Base-by-base conservation (phyloP, 2,888 invertebrate genomes). In the Synergus japonicus region DNA sequence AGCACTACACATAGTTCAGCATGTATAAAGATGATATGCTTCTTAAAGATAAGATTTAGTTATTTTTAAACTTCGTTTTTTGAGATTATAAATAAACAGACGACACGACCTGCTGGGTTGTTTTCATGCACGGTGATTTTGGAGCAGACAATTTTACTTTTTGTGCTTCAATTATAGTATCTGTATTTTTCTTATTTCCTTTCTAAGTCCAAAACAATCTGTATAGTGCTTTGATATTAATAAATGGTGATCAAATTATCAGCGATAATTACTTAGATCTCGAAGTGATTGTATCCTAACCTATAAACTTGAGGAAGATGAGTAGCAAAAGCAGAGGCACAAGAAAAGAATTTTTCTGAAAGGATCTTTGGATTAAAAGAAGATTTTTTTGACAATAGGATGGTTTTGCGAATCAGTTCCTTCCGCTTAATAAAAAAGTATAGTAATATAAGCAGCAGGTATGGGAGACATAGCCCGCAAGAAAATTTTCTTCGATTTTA, bases 401-500 rank as follows among this genome's bases (percentile, higher is more conserved):
- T 83, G 83, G 83, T 83, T 67, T 12, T 83, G 76, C 82, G 78
- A 22, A 67, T 58, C 58, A 58, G 81, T 76, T 79, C 79, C 63
- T 82, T 78, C 69, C 82, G 82, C 58, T 82, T 85, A 64, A 76
- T 84, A 18, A 83, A 81, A 78, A 85, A 82, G 77, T 83, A 79
- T 49, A 63, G 63, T 60, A 79, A 80, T 46, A 76, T 84, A 67
- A 81, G 79, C 73, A 78, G 79, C 63, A 82, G 82, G 63, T 76
- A 82, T 66, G 78, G 64, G 12, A 66, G 78, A 64, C 63, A 60
- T 63, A 78, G 63, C 67, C 67, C 69, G 13, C 66, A 81, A 46
- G 85, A 83, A 65, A 79, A 76, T 67, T 64, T 78, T 8, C 81
- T 76, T 7, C 84, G 91, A 65, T 82, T 86, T 29, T 90, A 91